Percentiles rank a stretch among this genome's conserved stretches.
phyloP scores from a whole-genome alignment of 2,888 invertebrate species.

The Melangyna quadrimaculata region DNA sequence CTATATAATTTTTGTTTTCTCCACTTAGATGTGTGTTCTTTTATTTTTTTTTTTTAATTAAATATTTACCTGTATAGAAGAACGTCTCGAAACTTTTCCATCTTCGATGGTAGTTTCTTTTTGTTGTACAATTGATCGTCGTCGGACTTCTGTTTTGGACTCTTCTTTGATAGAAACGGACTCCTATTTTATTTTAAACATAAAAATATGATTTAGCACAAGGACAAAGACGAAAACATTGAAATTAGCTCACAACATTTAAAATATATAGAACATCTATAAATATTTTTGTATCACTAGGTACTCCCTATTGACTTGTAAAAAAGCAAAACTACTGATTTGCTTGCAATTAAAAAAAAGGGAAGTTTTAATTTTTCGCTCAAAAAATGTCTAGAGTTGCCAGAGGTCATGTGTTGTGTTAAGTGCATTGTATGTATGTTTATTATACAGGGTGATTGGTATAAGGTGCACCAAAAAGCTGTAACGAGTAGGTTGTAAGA shows the following conservation, averaged over 20 bases:
- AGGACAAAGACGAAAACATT: background rate
- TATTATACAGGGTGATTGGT: too few species aligned
- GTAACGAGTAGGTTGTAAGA: too few species aligned
- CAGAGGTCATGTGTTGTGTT: too few species aligned
- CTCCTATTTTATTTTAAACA: conserved; percentile 35
- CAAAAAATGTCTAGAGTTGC: too few species aligned
- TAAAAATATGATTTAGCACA: conserved; percentile 16
- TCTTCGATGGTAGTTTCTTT: conserved; percentile 74
- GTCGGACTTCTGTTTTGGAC: conserved; percentile 75
- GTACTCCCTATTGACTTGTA: background rate
- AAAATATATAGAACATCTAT: background rate
- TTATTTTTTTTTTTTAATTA: background rate
- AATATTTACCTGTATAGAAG: conserved; percentile 77
- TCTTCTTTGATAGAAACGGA: conserved; percentile 76
- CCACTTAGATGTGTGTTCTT: too few species aligned
- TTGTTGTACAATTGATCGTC: conserved; percentile 75
- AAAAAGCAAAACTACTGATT: background rate
- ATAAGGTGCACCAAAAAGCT: too few species aligned
- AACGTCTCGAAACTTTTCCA: conserved; percentile 76
- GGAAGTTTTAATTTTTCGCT: too few species aligned
- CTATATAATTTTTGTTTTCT: conserved; percentile 69
- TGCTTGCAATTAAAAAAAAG: background rate
- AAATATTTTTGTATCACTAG: background rate
- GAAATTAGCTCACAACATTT: background rate
- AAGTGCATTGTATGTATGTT: too few species aligned